Evolutionary conservation across 2,888 invertebrate genomes (phyloP), one percentile per base, ranked within the genome.

Genomic region (Periphyllus acericola): DNA sequence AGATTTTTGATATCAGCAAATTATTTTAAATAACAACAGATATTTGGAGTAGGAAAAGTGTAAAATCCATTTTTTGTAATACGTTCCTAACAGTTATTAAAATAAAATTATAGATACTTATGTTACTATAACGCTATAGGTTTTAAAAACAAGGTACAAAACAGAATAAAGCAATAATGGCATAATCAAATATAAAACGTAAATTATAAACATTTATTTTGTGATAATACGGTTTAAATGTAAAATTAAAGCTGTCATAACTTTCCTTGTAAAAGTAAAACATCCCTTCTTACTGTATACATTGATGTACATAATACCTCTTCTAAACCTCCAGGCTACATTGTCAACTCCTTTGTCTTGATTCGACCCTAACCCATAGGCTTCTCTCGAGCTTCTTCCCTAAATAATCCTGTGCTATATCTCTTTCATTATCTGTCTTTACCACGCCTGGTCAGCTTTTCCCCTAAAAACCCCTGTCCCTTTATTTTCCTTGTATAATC

Each of bases 351-450:
- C 60, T 83, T 83, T 83, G 60, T 83, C 74, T 29, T 19, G 29
- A 83, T 60, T 75, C 83, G 21, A 60, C 83, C 74, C 36, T 74
- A 83, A 66, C 29, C 68, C 74, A 75, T 66, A 46, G 46, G 76
- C 40, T 66, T 21, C 66, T 66, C 66, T 3, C 66, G n/a, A 46
- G 40, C 46, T 32, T 66, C 66, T 32, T 66, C 76, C 46, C 66
- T 11, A 66, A 66, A 84, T 84, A 76, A 84, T 84, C 76, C 84
- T 40, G 1, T 14, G 25, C 46, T 46, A 29, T 76, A 76, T 46
- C 32, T 76, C 76, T 46, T 76, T 84, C 84, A 84, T 84, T 84
- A 84, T 84, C 84, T 76, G 84, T 68, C 46, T 25, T 66, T 46
- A 84, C 66, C 76, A 76, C 17, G 66, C 83, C 66, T 21, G 75